Evolutionary conservation across 2,113 vertebrate genomes (phyloP).

Genomic region (Merops nubicus): DNA sequence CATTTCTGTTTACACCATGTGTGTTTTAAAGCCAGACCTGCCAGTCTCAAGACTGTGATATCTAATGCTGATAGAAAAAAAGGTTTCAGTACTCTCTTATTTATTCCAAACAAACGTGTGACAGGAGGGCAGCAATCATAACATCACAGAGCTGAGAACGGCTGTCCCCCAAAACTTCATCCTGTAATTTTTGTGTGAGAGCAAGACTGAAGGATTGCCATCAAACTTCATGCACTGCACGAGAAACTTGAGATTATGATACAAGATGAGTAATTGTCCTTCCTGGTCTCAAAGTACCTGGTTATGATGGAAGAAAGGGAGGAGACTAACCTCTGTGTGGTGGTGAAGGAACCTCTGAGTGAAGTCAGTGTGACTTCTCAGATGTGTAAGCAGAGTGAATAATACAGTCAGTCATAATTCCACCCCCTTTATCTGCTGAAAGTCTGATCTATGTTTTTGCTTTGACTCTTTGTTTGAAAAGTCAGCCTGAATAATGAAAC

Average conservation of each 20-base stretch:
- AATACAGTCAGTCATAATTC: neutral
- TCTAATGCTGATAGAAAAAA: neutral
- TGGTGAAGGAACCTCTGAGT: neutral
- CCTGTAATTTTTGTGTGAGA: neutral
- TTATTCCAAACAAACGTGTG: neutral
- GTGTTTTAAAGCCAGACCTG: neutral
- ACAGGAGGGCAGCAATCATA: neutral
- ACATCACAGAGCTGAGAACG: neutral
- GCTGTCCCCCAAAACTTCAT: neutral
- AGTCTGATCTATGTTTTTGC: constrained; percentile 4
- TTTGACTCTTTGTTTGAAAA: neutral
- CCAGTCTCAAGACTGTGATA: neutral
- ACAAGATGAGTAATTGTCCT: neutral
- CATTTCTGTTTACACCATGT: neutral
- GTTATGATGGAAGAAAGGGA: neutral
- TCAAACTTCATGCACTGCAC: neutral
- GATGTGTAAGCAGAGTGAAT: neutral
- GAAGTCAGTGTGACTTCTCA: neutral
- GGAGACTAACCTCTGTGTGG: fast-evolving
- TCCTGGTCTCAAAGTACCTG: neutral
- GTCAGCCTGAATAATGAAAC: neutral
- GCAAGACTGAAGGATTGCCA: neutral
- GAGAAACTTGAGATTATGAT: neutral
- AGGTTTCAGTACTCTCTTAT: neutral
- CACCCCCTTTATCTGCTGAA: neutral